Evolutionary conservation across 2,113 vertebrate species (phyloP).

Genomic region (Plecotus auritus): DNA sequence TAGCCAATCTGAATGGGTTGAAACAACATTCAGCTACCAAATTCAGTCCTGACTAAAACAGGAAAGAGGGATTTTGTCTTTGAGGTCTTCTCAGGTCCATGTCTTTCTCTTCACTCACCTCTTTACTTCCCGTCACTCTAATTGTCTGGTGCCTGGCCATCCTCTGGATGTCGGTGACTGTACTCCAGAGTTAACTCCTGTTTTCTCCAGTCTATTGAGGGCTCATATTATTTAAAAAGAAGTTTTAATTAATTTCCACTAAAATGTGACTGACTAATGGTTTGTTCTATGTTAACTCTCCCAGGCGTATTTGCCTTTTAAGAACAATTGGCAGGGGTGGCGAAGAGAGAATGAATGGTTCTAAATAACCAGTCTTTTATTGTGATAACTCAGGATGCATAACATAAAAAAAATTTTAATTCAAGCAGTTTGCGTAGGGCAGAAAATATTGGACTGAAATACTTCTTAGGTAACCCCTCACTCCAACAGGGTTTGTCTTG

Average conservation of each 20-base stretch:
- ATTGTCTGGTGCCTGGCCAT: neutral
- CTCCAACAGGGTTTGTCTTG: neutral
- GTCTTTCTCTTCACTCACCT: neutral
- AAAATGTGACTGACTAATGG: neutral
- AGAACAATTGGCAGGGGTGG: neutral
- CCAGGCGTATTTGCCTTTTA: neutral
- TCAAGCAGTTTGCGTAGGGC: neutral
- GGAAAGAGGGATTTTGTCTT: neutral
- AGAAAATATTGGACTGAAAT: neutral
- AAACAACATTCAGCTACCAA: constrained; percentile 31
- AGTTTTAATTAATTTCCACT: neutral
- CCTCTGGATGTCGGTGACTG: neutral
- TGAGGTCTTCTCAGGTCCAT: neutral
- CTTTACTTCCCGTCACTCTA: neutral
- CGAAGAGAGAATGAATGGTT: neutral
- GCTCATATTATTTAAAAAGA: neutral
- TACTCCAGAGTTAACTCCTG: neutral
- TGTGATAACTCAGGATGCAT: neutral
- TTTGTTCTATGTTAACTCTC: neutral
- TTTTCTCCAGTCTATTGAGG: neutral
- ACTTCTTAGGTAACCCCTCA: neutral
- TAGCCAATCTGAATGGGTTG: neutral
- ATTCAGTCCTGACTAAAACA: constrained; percentile 8
- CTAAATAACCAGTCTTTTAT: neutral
- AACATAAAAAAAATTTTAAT: neutral